phyloP scores from a whole-genome alignment of 2,797 vertebrate genomes.

The Scolopax rusticola region DNA sequence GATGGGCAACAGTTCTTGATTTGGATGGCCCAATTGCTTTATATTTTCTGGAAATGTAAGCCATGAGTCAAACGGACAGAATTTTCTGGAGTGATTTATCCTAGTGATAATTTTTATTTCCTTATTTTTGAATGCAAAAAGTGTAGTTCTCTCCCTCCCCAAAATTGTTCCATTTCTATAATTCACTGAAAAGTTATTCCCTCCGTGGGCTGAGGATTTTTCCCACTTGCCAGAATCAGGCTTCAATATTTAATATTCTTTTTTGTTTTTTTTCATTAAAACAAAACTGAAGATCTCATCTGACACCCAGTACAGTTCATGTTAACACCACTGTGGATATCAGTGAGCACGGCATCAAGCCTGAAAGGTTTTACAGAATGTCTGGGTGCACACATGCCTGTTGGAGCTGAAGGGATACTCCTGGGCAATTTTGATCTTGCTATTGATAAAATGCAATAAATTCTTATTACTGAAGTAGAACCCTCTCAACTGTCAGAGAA shows the following conservation, averaged over 20 bases:
- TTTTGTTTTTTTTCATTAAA: background rate
- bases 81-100: background rate
- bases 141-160: background rate
- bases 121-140: background rate
- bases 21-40: background rate
- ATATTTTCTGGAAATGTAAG: background rate
- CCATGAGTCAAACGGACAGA: background rate
- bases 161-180: background rate
- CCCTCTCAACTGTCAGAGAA: background rate
- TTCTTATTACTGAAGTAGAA: background rate
- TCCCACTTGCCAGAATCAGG: background rate
- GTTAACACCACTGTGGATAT: background rate
- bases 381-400: background rate
- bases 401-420: background rate
- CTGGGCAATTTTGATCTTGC: slow-evolving; percentile 6
- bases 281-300: background rate
- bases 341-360: background rate
- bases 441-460: slow-evolving; percentile 31
- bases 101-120: background rate
- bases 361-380: background rate
- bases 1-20: background rate
- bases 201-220: background rate
- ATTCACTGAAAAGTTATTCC: background rate
- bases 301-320: background rate
- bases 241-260: background rate